Percentiles rank a stretch among this genome's conserved stretches.
phyloP scores from a whole-genome alignment of 2,888 invertebrate genomes.

The Steinernema carpocapsae region DNA sequence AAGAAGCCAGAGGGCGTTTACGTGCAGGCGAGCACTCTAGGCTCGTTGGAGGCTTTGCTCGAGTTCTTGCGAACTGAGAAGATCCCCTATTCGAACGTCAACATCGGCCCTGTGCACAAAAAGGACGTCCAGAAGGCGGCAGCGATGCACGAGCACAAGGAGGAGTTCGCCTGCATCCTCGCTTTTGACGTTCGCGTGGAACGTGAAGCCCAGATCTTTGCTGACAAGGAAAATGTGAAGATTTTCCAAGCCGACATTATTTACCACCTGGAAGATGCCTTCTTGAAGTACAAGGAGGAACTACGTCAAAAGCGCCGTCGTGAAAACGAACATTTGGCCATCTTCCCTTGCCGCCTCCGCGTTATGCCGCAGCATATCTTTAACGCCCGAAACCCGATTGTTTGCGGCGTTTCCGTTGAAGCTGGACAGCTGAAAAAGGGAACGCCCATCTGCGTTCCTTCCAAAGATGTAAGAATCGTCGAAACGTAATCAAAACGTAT shows the following conservation, averaged over 20 bases:
- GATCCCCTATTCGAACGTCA: constrained; percentile 95
- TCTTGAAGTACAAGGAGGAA: constrained; percentile 78
- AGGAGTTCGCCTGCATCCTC: constrained; percentile 85
- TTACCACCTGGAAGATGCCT: constrained; percentile 98
- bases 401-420: constrained; percentile 92
- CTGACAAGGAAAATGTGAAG: constrained; percentile 88
- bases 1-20: constrained; percentile 89
- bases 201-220: constrained; percentile 94
- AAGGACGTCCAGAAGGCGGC: constrained; percentile 99
- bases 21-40: constrained; percentile 99
- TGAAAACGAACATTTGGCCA: constrained; percentile 93
- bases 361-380: constrained; percentile 87
- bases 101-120: constrained; percentile 98
- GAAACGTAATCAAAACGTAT: neutral
- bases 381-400: constrained; percentile 97
- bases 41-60: constrained; percentile 92
- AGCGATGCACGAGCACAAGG: constrained; percentile 98
- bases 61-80: constrained; percentile 89
- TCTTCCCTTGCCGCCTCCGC: constrained; percentile 93
- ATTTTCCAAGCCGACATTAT: constrained; percentile 98
- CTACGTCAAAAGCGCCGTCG: constrained; percentile 87
- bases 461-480: constrained; percentile 76
- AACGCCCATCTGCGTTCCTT: constrained; percentile 95
- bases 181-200: constrained; percentile 97
- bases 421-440: constrained; percentile 93